A percentile compares a stretch with the other conserved stretches of the same genome.
Conservation (phyloP, 2,888 invertebrate genomes). For the Esperia sulphurella region DNA sequence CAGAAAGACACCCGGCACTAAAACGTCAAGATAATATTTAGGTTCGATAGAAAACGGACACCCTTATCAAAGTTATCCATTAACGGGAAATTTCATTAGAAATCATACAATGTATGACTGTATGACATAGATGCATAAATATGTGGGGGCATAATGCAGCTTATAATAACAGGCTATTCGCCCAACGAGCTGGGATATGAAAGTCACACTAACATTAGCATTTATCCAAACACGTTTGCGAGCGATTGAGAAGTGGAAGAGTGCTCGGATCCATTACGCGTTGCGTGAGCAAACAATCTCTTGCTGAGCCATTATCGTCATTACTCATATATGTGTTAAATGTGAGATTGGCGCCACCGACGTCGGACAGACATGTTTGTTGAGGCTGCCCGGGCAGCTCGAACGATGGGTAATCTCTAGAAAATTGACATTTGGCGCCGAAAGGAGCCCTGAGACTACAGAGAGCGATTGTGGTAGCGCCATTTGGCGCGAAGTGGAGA, state of each 20-base stretch:
- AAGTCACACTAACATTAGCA: constrained; percentile 65
- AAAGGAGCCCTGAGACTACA: constrained; percentile 32
- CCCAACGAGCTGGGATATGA: constrained; percentile 45
- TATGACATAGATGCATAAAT: no score
- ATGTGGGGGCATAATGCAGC: constrained; percentile 1
- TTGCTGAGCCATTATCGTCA: constrained; percentile 42
- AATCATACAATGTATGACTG: no score
- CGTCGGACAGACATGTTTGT: constrained; percentile 30
- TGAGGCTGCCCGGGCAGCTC: constrained; percentile 37
- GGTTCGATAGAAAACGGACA: no score
- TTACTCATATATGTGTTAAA: constrained; percentile 34
- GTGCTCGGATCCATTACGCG: constrained; percentile 65
- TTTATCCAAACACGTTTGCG: constrained; percentile 69
- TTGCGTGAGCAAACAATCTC: constrained; percentile 54
- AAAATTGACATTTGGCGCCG: constrained; percentile 70
- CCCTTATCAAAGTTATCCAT: no score
- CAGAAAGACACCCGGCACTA: not conserved
- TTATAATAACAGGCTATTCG: constrained; percentile 26
- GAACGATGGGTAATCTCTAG: constrained; percentile 56
- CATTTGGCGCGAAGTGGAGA: constrained; percentile 50
- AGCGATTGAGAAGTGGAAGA: constrained; percentile 68
- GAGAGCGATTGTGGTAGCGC: constrained; percentile 52
- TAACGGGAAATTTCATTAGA: no score
- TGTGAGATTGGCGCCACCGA: constrained; percentile 24
- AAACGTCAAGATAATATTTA: no score